These are phyloP conservation scores for Siderastrea siderea DNA, from an alignment of 92 coral and sea anemone genomes.

Conservation along the genomic window DNA sequence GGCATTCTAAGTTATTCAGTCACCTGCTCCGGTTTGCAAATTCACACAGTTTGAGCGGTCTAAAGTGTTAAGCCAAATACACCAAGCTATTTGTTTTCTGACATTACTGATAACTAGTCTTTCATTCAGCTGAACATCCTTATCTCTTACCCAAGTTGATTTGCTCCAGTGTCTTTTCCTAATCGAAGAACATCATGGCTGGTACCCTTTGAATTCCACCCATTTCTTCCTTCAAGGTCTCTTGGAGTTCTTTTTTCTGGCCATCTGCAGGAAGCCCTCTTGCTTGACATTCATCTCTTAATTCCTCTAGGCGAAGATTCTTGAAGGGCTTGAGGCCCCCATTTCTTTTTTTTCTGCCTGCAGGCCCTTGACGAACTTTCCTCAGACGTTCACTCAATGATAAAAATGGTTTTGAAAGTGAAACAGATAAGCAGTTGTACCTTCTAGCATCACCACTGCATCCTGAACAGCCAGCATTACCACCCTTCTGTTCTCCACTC, in stretches of 20 bases:
- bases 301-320: slow-evolving; percentile 45
- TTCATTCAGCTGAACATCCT: not conserved
- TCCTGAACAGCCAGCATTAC: slow-evolving; percentile 43
- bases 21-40: no score
- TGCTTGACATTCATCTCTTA: slow-evolving; percentile 48
- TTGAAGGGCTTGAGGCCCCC: slow-evolving; percentile 54
- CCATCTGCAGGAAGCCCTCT: slow-evolving; percentile 49
- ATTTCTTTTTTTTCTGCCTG: slow-evolving; percentile 42
- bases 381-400: slow-evolving; percentile 41
- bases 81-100: not conserved
- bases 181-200: slow-evolving; percentile 55
- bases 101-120: not conserved
- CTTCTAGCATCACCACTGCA: slow-evolving; percentile 58
- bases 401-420: slow-evolving; percentile 29
- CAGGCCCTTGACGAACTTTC: slow-evolving; percentile 35
- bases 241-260: slow-evolving; percentile 36
- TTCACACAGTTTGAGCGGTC: no score
- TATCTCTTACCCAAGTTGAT: slow-evolving; percentile 24
- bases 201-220: slow-evolving; percentile 59
- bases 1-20: no score
- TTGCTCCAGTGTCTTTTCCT: slow-evolving; percentile 41
- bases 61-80: not conserved
- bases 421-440: slow-evolving; percentile 31
- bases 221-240: slow-evolving; percentile 34
- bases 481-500: slow-evolving; percentile 52